phyloP scores from a whole-genome alignment of 2,113 vertebrate species.

The Lycocorax pyrrhopterus region DNA sequence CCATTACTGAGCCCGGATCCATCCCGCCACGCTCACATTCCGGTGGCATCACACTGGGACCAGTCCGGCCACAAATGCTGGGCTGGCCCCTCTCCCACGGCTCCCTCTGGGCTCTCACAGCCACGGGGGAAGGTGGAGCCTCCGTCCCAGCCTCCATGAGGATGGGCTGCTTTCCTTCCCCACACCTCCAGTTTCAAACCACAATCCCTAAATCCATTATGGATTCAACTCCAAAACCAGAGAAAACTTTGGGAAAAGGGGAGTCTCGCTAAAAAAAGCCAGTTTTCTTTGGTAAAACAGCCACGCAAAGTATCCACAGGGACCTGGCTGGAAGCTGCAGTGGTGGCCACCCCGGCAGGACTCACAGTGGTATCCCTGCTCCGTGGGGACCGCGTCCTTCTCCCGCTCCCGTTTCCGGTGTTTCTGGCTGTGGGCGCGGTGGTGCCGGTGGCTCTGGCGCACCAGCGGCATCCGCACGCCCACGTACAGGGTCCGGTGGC shows the following conservation, averaged over 20 bases:
- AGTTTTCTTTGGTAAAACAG: rapidly evolving
- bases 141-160: neutral
- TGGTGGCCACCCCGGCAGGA: rapidly evolving
- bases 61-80: neutral
- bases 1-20: rapidly evolving
- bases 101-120: rapidly evolving
- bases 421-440: slow-evolving; percentile 85
- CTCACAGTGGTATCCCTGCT: slow-evolving; percentile 65
- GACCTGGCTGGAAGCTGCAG: rapidly evolving
- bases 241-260: neutral
- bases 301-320: rapidly evolving
- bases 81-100: neutral
- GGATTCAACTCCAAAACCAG: neutral
- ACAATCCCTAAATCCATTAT: neutral
- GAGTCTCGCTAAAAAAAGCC: rapidly evolving
- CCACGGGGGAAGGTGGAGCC: neutral
- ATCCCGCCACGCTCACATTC: rapidly evolving
- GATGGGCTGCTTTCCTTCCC: neutral
- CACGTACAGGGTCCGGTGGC: slow-evolving; percentile 92
- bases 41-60: neutral
- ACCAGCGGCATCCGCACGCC: slow-evolving; percentile 89
- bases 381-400: slow-evolving; percentile 68
- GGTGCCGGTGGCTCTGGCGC: slow-evolving; percentile 88
- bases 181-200: neutral
- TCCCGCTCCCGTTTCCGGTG: slow-evolving; percentile 82